These are phyloP conservation scores for Podarcis cretensis DNA, from an alignment of 2,113 vertebrate species.

Conservation along the genomic window DNA sequence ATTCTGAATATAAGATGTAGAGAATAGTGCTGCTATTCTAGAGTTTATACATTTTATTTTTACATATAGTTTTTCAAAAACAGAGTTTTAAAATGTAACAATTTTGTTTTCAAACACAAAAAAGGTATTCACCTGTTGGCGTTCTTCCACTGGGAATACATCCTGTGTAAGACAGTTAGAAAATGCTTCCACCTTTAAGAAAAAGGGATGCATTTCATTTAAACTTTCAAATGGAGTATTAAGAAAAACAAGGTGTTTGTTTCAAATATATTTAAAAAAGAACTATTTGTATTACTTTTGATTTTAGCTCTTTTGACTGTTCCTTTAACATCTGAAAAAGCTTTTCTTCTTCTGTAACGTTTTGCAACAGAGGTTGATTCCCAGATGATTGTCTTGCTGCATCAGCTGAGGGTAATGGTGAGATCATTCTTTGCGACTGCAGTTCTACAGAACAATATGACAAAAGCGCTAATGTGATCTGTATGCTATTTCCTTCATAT, in stretches of 20 bases:
- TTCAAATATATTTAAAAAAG: constrained; percentile 15
- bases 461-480: constrained; percentile 1
- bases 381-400: constrained; percentile 14
- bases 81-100: not conserved
- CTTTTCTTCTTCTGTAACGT: constrained; percentile 80
- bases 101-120: constrained; percentile 15
- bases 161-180: constrained; percentile 72
- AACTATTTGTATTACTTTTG: constrained; percentile 76
- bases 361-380: constrained; percentile 52
- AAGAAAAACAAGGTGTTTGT: constrained; percentile 19
- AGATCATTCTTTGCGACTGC: constrained; percentile 11
- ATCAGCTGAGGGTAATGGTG: constrained; percentile 23
- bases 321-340: constrained; percentile 84
- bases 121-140: constrained; percentile 78
- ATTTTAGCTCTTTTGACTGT: constrained; percentile 82
- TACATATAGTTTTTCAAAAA: not conserved
- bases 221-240: not conserved
- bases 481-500: not conserved
- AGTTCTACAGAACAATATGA: constrained; percentile 47
- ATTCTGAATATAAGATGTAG: too few species aligned
- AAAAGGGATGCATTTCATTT: constrained; percentile 40
- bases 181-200: constrained; percentile 86
- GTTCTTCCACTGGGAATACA: constrained; percentile 72
- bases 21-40: too few species aligned
- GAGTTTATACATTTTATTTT: too few species aligned